These are phyloP conservation scores for Trididemnum clinides DNA, from an alignment of 23 tunicate species.

Conservation along the genomic window DNA sequence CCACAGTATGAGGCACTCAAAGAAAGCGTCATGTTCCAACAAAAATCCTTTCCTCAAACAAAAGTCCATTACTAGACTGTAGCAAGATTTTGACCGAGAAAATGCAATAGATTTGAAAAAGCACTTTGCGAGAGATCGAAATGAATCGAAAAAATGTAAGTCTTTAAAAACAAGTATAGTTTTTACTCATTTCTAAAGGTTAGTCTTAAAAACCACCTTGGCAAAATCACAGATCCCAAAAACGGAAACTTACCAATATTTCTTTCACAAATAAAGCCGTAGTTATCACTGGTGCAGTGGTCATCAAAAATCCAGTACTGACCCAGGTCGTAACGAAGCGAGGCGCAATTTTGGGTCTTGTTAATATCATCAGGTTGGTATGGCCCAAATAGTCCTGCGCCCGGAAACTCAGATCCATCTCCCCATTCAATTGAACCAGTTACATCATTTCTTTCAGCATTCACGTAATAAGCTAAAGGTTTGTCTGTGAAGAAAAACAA, in stretches of 20 bases:
- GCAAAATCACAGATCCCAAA: too few species aligned
- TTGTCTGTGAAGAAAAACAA: not conserved
- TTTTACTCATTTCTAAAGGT: too few species aligned
- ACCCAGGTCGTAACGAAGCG: not conserved
- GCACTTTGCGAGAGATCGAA: too few species aligned
- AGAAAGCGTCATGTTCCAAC: too few species aligned
- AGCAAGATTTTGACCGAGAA: too few species aligned
- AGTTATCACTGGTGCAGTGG: not conserved
- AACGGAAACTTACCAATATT: not conserved
- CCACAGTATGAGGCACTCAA: too few species aligned
- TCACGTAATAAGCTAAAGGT: not conserved
- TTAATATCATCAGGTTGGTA: not conserved
- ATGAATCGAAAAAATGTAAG: too few species aligned
- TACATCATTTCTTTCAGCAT: not conserved
- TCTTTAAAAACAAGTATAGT: too few species aligned
- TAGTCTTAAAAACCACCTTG: too few species aligned
- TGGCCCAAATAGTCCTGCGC: not conserved
- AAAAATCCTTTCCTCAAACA: too few species aligned
- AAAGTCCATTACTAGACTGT: too few species aligned
- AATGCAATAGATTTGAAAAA: too few species aligned
- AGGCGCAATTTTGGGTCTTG: not conserved
- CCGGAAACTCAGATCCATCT: not conserved
- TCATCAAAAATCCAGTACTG: not conserved
- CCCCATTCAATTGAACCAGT: not conserved
- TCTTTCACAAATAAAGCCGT: not conserved